A percentile compares a stretch with the other conserved stretches of the same genome.
Evolutionary conservation across 2,888 invertebrate species (phyloP).

Genomic region (Trachelus stipa): DNA sequence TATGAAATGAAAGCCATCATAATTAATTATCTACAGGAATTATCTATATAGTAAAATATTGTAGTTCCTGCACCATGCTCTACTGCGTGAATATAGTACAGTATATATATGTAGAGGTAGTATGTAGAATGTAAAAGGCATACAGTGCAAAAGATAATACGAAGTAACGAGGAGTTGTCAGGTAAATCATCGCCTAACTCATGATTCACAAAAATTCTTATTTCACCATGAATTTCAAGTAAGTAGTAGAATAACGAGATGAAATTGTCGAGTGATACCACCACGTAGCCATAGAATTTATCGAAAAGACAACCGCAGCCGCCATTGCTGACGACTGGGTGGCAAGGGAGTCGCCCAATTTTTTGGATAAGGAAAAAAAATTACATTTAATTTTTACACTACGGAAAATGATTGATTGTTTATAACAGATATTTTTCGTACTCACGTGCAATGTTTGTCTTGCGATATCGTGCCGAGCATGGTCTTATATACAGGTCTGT

Average conservation of each 20-base stretch:
- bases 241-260: not conserved
- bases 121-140: not conserved
- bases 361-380: conserved; percentile 16
- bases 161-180: not conserved
- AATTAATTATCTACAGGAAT: conserved; percentile 13
- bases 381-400: not conserved
- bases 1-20: not conserved
- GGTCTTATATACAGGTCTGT: too few species aligned
- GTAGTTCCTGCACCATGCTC: not conserved
- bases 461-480: conserved; percentile 43
- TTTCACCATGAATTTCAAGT: not conserved
- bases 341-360: conserved; percentile 51
- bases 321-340: conserved; percentile 47
- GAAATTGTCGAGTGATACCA: not conserved
- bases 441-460: conserved; percentile 54
- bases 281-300: conserved; percentile 25
- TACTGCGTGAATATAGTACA: not conserved
- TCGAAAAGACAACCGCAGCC: conserved; percentile 37
- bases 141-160: not conserved
- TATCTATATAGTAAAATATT: not conserved
- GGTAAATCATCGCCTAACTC: not conserved
- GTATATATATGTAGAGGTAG: not conserved
- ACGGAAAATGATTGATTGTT: not conserved
- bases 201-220: not conserved
- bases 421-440: conserved; percentile 30